Conservation (phyloP, 2,888 invertebrate species). For the Melanophora roralis region DNA sequence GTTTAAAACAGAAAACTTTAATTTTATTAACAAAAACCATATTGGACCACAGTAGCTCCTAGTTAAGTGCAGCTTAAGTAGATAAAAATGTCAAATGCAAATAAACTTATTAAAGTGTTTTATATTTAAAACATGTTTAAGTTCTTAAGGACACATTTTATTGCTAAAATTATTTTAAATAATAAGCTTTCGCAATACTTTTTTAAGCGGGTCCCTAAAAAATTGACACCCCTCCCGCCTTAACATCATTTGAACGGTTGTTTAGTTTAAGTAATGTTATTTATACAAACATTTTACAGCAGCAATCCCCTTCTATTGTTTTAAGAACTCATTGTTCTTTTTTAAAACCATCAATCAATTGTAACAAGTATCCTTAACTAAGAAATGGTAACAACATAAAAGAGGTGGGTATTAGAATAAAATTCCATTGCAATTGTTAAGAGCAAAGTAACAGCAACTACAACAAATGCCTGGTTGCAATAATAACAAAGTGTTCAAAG, state of each 20-base stretch:
- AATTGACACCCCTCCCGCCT: too few relatives aligned
- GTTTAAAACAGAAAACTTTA: neutral
- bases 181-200: too few relatives aligned
- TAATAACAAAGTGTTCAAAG: slow-evolving; percentile 20
- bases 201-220: too few relatives aligned
- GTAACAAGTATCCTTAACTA: slow-evolving; percentile 29
- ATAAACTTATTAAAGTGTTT: too few relatives aligned
- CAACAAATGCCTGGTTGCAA: slow-evolving; percentile 23
- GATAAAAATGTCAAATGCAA: too few relatives aligned
- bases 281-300: too few relatives aligned
- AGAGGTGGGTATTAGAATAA: slow-evolving; percentile 10
- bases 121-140: too few relatives aligned
- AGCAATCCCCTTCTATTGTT: neutral
- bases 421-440: neutral
- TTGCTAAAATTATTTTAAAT: too few relatives aligned
- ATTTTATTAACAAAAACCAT: neutral
- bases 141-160: too few relatives aligned
- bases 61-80: too few relatives aligned
- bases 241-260: too few relatives aligned
- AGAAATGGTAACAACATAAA: neutral
- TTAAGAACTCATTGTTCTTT: neutral
- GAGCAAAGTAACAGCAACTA: neutral
- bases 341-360: slow-evolving; percentile 44
- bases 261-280: too few relatives aligned
- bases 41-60: neutral